These are phyloP conservation scores for Patagioenas fasciata DNA, from an alignment of 2,113 vertebrate genomes.

Conservation along the genomic window DNA sequence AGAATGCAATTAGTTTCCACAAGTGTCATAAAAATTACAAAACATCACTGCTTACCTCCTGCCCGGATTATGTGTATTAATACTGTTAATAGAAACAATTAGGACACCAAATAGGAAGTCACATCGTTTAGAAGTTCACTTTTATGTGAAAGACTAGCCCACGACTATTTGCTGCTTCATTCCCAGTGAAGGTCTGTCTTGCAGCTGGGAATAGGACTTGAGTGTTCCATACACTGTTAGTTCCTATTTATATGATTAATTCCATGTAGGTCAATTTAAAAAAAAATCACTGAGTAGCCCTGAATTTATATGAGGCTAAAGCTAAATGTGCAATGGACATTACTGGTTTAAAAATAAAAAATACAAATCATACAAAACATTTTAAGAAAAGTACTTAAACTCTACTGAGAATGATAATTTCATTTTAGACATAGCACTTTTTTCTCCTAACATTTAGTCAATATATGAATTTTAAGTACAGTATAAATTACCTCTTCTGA, in stretches of 20 bases:
- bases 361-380: neutral
- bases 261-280: neutral
- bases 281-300: neutral
- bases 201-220: neutral
- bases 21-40: neutral
- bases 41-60: neutral
- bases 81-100: neutral
- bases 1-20: neutral
- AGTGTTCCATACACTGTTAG: neutral
- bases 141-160: neutral
- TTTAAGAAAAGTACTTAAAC: neutral
- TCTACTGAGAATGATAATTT: neutral
- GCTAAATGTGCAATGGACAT: neutral
- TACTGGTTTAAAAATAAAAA: neutral
- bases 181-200: neutral
- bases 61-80: neutral
- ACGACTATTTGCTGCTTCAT: neutral
- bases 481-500: neutral
- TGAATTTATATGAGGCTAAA: slow-evolving; percentile 17
- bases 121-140: neutral
- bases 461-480: slow-evolving; percentile 3
- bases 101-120: neutral
- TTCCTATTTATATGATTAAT: neutral
- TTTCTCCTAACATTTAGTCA: neutral
- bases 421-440: neutral